Conservation (phyloP, 2,797 vertebrate species). For the Erethizon dorsatum region DNA sequence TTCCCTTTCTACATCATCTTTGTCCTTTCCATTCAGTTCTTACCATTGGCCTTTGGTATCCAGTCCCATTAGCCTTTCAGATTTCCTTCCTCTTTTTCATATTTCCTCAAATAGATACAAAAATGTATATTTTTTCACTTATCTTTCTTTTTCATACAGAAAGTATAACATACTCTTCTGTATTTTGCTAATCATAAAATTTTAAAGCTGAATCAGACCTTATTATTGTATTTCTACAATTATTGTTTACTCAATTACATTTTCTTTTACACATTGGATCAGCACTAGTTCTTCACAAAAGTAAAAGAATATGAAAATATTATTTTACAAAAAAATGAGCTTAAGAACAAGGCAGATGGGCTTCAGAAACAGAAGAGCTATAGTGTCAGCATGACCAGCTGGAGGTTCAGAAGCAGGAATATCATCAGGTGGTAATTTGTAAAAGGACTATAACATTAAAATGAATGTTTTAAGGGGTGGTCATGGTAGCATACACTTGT, state of each 20-base stretch:
- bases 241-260: slow-evolving; percentile 1
- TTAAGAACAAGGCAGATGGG: slow-evolving; percentile 93
- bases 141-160: slow-evolving; percentile 21
- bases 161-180: background rate
- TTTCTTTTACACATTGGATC: slow-evolving; percentile 94
- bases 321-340: slow-evolving; percentile 93
- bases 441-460: background rate
- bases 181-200: background rate
- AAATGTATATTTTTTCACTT: background rate
- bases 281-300: slow-evolving; percentile 96
- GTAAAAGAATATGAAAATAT: slow-evolving; percentile 97
- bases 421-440: slow-evolving; percentile 93
- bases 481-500: background rate
- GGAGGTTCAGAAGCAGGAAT: slow-evolving; percentile 95
- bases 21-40: background rate
- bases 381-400: slow-evolving; percentile 96
- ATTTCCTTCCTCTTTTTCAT: slow-evolving; percentile 3
- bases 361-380: slow-evolving; percentile 96
- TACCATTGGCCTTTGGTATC: background rate
- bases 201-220: slow-evolving; percentile 53
- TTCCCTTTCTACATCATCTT: background rate
- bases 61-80: background rate
- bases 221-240: background rate
- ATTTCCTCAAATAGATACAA: slow-evolving; percentile 19
- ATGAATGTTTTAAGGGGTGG: background rate